phyloP scores from a whole-genome alignment of 2,888 invertebrate genomes.

The Trichopoda pennipes region DNA sequence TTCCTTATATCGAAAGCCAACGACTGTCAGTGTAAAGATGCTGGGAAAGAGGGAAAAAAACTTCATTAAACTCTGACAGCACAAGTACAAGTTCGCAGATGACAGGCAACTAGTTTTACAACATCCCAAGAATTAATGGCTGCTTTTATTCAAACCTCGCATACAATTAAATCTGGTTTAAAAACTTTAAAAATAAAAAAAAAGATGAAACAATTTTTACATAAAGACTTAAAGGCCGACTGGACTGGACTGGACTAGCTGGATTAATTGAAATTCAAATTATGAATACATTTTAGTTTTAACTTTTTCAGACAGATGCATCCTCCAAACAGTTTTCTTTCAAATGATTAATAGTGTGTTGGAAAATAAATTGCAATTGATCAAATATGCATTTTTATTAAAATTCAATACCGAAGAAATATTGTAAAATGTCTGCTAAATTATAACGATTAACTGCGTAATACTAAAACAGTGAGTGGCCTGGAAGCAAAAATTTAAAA shows the following conservation, averaged over 20 bases:
- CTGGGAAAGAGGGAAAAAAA: neutral
- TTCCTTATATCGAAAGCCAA: slow-evolving; percentile 14
- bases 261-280: neutral
- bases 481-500: too few species aligned
- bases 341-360: too few species aligned
- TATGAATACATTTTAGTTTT: neutral
- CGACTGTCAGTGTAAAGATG: neutral
- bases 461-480: too few species aligned
- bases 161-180: neutral
- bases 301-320: too few species aligned
- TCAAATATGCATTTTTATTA: too few species aligned
- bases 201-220: slow-evolving; percentile 23
- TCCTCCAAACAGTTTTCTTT: too few species aligned
- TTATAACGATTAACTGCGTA: too few species aligned
- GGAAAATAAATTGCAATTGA: too few species aligned
- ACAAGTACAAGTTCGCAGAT: slow-evolving; percentile 7
- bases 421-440: too few species aligned
- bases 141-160: neutral
- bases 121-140: slow-evolving; percentile 47
- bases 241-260: neutral
- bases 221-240: slow-evolving; percentile 1
- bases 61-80: neutral
- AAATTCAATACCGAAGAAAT: too few species aligned
- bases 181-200: slow-evolving; percentile 18
- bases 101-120: slow-evolving; percentile 56